A percentile compares a stretch with the other conserved stretches of the same genome.
Conservation (phyloP, 2,113 vertebrate species). For the Trematomus loennbergii region DNA sequence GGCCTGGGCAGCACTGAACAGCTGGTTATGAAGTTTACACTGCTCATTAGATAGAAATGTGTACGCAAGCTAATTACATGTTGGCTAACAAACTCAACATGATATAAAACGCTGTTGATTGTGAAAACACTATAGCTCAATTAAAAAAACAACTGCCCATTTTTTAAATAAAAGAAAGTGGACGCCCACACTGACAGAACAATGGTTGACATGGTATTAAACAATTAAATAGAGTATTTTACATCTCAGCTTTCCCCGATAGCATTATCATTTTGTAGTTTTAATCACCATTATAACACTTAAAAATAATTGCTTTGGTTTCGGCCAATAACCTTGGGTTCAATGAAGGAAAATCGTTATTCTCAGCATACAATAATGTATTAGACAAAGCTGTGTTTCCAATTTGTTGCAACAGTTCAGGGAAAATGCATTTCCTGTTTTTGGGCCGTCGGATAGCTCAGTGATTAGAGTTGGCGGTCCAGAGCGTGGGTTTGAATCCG, state of each 20-base stretch:
- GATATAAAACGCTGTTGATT: background rate
- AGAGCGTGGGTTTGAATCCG: no score
- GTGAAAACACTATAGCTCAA: background rate
- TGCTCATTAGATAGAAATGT: slow-evolving; percentile 15
- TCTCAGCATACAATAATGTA: background rate
- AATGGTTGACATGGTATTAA: background rate
- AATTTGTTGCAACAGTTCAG: background rate
- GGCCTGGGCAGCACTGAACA: background rate
- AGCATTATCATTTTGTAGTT: background rate
- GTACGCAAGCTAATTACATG: slow-evolving; percentile 29
- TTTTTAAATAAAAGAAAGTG: background rate
- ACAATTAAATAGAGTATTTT: background rate
- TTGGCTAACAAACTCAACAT: slow-evolving; percentile 9
- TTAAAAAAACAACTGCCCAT: slow-evolving; percentile 1
- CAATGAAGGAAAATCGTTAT: background rate
- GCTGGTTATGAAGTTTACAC: background rate
- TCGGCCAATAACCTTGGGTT: background rate
- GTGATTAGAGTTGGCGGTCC: no score
- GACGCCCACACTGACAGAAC: slow-evolving; percentile 9
- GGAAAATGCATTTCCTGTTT: background rate
- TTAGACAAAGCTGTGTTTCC: background rate
- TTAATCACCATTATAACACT: background rate
- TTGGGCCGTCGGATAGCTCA: no score
- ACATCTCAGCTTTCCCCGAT: no score
- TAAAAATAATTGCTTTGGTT: background rate